phyloP scores from a whole-genome alignment of 2,797 vertebrate genomes.

The Tauraco hartlaubi region DNA sequence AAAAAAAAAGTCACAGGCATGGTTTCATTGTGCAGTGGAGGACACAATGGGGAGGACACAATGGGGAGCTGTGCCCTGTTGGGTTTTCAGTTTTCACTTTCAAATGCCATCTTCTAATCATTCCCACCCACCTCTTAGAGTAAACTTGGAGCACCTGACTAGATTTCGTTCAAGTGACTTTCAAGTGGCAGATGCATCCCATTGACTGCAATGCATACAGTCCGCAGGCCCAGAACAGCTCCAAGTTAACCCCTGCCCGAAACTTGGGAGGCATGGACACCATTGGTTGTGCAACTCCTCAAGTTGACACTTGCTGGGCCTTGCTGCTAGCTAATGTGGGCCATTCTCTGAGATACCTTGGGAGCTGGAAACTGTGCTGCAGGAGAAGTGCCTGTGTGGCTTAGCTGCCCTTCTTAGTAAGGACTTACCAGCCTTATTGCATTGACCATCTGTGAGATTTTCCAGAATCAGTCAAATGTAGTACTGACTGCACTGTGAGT shows the following conservation, averaged over 20 bases:
- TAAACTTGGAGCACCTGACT: background rate
- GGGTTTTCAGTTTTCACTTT: background rate
- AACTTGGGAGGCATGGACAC: background rate
- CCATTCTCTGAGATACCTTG: background rate
- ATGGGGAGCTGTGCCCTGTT: rapidly evolving
- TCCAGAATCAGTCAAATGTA: background rate
- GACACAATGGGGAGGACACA: background rate
- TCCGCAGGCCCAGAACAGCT: background rate
- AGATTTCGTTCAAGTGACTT: background rate
- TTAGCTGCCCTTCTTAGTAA: background rate
- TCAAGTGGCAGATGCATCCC: background rate
- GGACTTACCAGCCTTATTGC: rapidly evolving
- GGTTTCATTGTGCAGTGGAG: background rate
- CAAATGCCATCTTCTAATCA: background rate
- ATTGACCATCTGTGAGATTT: background rate
- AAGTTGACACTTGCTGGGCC: background rate
- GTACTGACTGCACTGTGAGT: background rate
- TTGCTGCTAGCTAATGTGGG: background rate
- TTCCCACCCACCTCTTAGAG: background rate
- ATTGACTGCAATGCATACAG: background rate
- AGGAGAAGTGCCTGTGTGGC: background rate
- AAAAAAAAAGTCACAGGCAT: too few relatives aligned
- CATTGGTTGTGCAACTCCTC: background rate
- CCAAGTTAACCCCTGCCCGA: background rate
- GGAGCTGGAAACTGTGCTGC: background rate